Base-by-base conservation (phyloP, 2,113 vertebrate genomes). In the Perccottus glenii region DNA sequence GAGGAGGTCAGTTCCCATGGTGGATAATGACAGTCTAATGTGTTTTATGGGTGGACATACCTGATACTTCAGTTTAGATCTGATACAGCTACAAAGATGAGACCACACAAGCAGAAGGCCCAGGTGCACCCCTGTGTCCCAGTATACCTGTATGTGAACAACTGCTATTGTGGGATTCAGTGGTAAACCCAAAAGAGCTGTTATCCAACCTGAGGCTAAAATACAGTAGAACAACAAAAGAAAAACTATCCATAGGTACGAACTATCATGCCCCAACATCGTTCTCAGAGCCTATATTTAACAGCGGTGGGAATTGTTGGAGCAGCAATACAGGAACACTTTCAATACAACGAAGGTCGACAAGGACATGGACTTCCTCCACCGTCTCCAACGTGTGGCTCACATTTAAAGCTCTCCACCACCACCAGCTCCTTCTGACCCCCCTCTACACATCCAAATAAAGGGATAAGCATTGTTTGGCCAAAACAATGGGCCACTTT, bases 391-490 rank as follows among this genome's bases (percentile, higher is more conserved):
- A 77, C 71, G 44, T 66, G 64, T 89, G 84, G 66, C 0, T 71
- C 72, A 75, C 33, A 7, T 36, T 55, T 36, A 55, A 58, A 75
- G 85, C 78, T 52, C 66, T 86, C 70, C 71, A 61, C 69, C 75
- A 75, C 62, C 62, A 40, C n/a, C 40, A 11, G 6, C 46, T 50
- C 76, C 70, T 51, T 43, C 9, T 3, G 33, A 43, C 50, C 64
- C 58, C 67, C 72, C 83, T 67, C 77, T 80, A 73, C 81, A 76
- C 78, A n/a, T n/a, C 85, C 82, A 90, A 90, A 88, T 86, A 86
- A 87, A 88, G 78, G 91, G 90, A 91, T 91, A 93, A 90, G 89
- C 91, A 93, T 93, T 93, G 92, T 93, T 92, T 89, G 33, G 81
- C 82, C 65, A 90, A 27, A 92, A 93, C 93, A 93, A 93, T 93